Percentiles rank a stretch among this genome's conserved stretches.
phyloP scores from a whole-genome alignment of 2,797 vertebrate species.

The Alca torda region DNA sequence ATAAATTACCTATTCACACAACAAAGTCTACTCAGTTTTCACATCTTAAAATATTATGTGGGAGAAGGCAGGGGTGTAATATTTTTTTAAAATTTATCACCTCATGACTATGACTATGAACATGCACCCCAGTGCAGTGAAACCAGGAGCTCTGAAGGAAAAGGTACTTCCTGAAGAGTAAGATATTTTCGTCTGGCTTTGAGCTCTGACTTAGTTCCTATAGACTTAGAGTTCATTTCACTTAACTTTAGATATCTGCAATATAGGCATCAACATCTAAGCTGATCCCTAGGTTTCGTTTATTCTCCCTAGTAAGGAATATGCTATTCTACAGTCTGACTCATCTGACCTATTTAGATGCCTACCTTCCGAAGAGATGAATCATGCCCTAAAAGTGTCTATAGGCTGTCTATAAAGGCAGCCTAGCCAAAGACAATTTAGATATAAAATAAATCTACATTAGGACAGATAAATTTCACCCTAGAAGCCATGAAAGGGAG shows the following conservation, averaged over 20 bases:
- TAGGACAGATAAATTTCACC: conserved; percentile 6
- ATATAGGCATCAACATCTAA: neutral
- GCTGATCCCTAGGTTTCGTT: neutral
- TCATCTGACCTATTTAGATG: conserved; percentile 58
- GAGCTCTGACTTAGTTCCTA: neutral
- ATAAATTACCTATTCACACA: neutral
- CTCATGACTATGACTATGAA: neutral
- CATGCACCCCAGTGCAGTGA: neutral
- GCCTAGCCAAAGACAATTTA: conserved; percentile 13
- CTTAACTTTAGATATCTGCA: neutral
- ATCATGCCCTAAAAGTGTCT: conserved; percentile 27
- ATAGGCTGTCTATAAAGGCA: neutral
- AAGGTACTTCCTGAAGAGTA: neutral
- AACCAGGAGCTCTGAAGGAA: neutral
- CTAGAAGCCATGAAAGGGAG: neutral
- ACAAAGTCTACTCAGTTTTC: neutral
- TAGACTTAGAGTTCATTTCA: neutral
- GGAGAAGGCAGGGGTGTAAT: neutral
- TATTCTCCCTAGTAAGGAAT: conserved; percentile 19
- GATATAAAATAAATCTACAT: neutral
- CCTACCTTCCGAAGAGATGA: conserved; percentile 1
- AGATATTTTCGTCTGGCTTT: neutral
- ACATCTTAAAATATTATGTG: neutral
- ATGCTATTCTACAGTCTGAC: conserved; percentile 22
- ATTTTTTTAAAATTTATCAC: neutral